Conservation (phyloP, 2,113 vertebrate species). For the Marcusenius ussheri region DNA sequence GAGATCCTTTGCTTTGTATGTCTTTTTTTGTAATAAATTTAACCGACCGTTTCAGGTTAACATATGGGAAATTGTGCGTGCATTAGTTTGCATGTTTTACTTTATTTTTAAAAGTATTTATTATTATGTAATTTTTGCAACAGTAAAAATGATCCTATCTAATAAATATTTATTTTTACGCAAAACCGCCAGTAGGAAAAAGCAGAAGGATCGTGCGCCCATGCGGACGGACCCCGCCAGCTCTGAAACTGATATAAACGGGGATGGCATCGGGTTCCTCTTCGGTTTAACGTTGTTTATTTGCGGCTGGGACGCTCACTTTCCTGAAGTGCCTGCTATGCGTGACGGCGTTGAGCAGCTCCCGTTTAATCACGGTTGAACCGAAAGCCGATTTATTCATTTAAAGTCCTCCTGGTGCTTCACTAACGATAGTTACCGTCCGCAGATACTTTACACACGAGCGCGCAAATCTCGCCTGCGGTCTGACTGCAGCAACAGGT, state of each 20-base stretch:
- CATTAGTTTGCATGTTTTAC: not conserved
- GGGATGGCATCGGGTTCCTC: not conserved
- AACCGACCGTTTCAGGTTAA: not conserved
- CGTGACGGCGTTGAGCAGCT: not conserved
- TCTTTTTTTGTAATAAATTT: not conserved
- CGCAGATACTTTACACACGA: slow-evolving; percentile 33
- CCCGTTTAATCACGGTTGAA: not conserved
- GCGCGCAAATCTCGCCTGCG: slow-evolving; percentile 51
- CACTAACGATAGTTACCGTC: not conserved
- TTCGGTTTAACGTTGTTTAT: not conserved
- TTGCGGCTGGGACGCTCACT: not conserved
- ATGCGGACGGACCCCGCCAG: not conserved
- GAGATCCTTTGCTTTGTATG: not conserved
- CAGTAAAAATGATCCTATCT: not conserved
- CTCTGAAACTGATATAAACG: not conserved
- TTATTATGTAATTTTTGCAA: not conserved
- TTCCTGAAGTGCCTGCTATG: not conserved
- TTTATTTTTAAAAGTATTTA: not conserved
- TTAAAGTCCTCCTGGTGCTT: not conserved
- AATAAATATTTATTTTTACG: not conserved
- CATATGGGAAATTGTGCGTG: not conserved
- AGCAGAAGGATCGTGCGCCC: not conserved
- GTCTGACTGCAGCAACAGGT: slow-evolving; percentile 35
- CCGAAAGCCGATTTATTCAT: not conserved
- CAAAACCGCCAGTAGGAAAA: not conserved